These are phyloP conservation scores for Nezara viridula DNA, from an alignment of 2,888 invertebrate genomes.

Conservation along the genomic window DNA sequence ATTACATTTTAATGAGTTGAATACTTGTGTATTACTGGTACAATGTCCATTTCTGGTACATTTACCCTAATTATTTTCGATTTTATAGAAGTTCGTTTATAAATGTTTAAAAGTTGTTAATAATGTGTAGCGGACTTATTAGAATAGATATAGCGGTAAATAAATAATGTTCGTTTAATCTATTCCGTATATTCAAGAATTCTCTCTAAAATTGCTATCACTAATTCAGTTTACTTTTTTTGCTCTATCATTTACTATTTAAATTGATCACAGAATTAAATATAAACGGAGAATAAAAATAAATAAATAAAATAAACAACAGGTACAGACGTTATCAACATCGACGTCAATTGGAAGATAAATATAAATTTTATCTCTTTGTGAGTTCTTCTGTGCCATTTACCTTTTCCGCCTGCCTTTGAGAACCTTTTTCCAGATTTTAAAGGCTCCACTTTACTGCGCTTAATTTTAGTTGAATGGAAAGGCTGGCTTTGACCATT, in stretches of 20 bases:
- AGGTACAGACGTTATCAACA: background rate
- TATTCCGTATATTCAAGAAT: too few relatives aligned
- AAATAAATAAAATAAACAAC: background rate
- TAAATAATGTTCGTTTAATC: too few relatives aligned
- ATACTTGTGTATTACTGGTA: too few relatives aligned
- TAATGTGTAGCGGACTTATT: too few relatives aligned
- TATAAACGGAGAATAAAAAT: background rate
- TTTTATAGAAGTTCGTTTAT: too few relatives aligned
- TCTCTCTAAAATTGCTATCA: too few relatives aligned
- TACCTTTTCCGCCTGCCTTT: background rate
- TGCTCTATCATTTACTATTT: background rate
- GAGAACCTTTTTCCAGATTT: background rate
- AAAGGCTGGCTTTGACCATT: background rate
- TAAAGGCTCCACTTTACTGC: background rate
- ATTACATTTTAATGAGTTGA: too few relatives aligned
- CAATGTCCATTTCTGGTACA: too few relatives aligned
- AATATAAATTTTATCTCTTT: background rate
- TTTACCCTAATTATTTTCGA: too few relatives aligned
- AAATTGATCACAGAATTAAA: background rate
- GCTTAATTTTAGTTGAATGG: constrained; percentile 16
- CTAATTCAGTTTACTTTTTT: background rate
- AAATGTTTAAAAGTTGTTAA: too few relatives aligned
- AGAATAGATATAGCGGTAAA: too few relatives aligned
- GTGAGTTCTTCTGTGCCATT: background rate
- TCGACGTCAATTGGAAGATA: constrained; percentile 3